Evolutionary conservation across 1,140 invertebrate species (phyloP), one percentile per base, ranked within the genome.

Genomic region (Ctenoplectra terminalis): DNA sequence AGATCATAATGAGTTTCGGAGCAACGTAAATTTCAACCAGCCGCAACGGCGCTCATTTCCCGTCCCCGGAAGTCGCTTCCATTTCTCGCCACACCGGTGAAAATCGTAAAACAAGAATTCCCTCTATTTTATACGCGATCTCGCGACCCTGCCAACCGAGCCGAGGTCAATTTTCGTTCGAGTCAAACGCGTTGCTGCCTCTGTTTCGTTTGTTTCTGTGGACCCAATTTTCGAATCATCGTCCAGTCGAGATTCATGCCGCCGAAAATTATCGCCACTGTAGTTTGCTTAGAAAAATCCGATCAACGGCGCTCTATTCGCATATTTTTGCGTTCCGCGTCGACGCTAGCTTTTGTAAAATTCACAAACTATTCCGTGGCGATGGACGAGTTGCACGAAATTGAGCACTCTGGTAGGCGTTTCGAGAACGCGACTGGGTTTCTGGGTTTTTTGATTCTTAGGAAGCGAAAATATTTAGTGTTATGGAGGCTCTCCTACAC

Each of bases 41-140:
- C 63, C 74, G 61, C 52, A 77, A 58, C 52, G 40, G 40, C 31
- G 29, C 63, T 58, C 75, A 77, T 77, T 77, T 77, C 75, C 74
- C 64, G 50, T 56, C 64, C 15, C 52, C 64, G 75, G 64, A 77
- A 77, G 64, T 77, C 50, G 26, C 52, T 77, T 70, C 52, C 75
- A 69, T 77, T 77, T 70, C 52, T 56, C 64, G 52, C 37, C 40
- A 17, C 23, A 6, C 15, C 50, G 52, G 11, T 20, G 64, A 37
- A 58, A 77, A 77, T 70, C 75, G 23, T 70, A 70, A 77, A 77
- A 77, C 74, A 77, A 77, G 26, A 46, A 58, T 70, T 13, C 23
- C 40, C 23, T 8, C 15, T 7, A 29, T 31, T 58, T 77, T 58
- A 70, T 69, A 58, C n/a, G 11, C 7, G 2, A 40, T 13, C 3